Conservation (phyloP, 2,797 vertebrate genomes). For the Hipposideros larvatus region DNA sequence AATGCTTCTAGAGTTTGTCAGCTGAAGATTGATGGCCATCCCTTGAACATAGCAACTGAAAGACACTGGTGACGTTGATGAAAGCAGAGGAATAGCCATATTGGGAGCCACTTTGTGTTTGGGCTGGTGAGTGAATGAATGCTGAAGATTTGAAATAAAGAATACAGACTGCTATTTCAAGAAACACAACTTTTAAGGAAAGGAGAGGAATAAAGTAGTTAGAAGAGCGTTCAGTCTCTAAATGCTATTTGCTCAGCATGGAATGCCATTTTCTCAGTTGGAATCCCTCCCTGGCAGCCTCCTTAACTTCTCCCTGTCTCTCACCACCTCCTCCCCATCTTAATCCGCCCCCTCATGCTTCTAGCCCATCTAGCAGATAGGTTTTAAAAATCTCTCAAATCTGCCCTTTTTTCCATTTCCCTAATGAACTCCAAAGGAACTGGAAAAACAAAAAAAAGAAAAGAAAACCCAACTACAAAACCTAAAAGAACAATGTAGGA, state of each 20-base stretch:
- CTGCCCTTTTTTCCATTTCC: not conserved
- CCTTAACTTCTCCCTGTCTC: not conserved
- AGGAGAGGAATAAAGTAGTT: not conserved
- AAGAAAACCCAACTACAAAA: not conserved
- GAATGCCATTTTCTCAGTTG: not conserved
- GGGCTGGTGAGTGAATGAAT: not conserved
- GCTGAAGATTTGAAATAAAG: not conserved
- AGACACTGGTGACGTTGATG: not conserved
- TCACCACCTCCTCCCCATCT: not conserved
- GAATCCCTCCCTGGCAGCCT: not conserved
- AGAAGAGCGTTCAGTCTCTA: not conserved
- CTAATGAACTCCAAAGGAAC: constrained; percentile 5
- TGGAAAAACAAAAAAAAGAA: not conserved
- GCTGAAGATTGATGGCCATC: not conserved
- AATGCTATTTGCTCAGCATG: not conserved
- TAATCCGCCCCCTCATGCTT: not conserved
- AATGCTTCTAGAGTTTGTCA: not conserved
- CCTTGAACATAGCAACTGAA: not conserved
- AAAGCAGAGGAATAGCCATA: not conserved
- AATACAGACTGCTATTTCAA: not conserved
- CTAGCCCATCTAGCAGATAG: not conserved
- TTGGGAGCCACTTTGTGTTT: not conserved
- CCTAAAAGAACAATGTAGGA: constrained; percentile 16
- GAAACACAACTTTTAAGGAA: not conserved
- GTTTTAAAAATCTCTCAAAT: not conserved